Base-by-base conservation (phyloP, 2,797 vertebrate genomes). In the Pangasius sanitwongsei region DNA sequence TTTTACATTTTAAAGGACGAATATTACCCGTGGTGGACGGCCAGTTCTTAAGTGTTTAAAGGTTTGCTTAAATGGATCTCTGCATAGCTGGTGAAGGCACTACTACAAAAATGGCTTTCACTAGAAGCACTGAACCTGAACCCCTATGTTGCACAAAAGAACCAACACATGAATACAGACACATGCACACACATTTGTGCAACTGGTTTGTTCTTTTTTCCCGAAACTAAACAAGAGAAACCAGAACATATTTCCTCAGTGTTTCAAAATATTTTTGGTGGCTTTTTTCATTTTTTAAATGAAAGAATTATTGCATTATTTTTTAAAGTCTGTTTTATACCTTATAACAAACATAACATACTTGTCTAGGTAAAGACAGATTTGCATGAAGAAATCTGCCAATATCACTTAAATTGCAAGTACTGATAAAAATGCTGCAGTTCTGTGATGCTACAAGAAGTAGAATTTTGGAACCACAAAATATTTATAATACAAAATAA, bases 11-110 rank as follows among this genome's bases (percentile, higher is more conserved):
- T 57, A 37, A 9, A 37, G 50, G 6, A 55, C 1, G 16, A 80
- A 16, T 34, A 2, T 55, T 78, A 3, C 28, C 74, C 6, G 5
- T 55, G 61, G 13, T 70, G 25, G 23, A 55, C 37, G 50, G 50
- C 9, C 31, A 44, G 7, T 20, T 41, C 63, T 13, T 18, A 48
- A 82, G 25, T 15, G 8, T 48, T 48, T 28, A 82, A 61, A 41
- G 11, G 2, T 81, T 50, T 37, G 11, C 28, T 25, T 37, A 18
- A 37, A 9, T 15, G 53, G 55, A 25, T 86, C 75, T 69, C 61
- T 61, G 67, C 65, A 87, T 28, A 84, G 23, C 70, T 75, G 69
- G 61, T 77, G 12, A 85, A 85, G 82, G 81, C 44, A 61, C 67
- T 31, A 25, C 7, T 44, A 77, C 70, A 65, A 31, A 25, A 50